A percentile compares a stretch with the other conserved stretches of the same genome.
These are phyloP conservation scores for Leptobrachium ailaonicum DNA, from an alignment of 2,113 vertebrate species.

Conservation along the genomic window DNA sequence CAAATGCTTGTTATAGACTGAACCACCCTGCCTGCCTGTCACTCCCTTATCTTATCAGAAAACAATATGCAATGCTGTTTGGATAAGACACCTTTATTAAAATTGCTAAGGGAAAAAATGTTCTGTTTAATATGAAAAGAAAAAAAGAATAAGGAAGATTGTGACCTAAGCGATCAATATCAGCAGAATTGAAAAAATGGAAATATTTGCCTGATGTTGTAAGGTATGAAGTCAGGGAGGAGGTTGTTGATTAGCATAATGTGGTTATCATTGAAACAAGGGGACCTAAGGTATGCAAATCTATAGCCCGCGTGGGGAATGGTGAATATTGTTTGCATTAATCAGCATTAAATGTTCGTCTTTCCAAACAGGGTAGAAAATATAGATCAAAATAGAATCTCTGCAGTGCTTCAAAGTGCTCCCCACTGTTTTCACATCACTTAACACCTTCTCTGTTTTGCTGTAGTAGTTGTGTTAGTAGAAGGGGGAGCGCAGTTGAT, in stretches of 20 bases:
- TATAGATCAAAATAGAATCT: conserved; percentile 45
- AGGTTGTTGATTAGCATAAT: conserved; percentile 36
- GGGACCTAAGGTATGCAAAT: conserved; percentile 46
- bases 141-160: conserved; percentile 31
- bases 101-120: conserved; percentile 37
- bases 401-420: neutral
- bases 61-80: conserved; percentile 42
- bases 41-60: conserved; percentile 43
- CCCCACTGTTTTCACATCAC: conserved; percentile 30
- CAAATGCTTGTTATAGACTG: conserved; percentile 16
- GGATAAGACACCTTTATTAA: conserved; percentile 47
- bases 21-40: conserved; percentile 22
- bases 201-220: conserved; percentile 36
- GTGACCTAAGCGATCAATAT: conserved; percentile 46
- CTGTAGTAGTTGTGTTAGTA: neutral
- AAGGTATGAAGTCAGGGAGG: conserved; percentile 1
- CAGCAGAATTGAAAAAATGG: conserved; percentile 48
- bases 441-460: conserved; percentile 11
- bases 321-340: conserved; percentile 50
- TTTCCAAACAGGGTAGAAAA: conserved; percentile 32
- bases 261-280: conserved; percentile 44
- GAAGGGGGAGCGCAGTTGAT: neutral
- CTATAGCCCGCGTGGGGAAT: conserved; percentile 31
- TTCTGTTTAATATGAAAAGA: conserved; percentile 43
- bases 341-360: conserved; percentile 40